Evolutionary conservation across 1,140 invertebrate species (phyloP), one percentile per base, ranked within the genome.

Genomic region (Dinothrombium tinctorium): DNA sequence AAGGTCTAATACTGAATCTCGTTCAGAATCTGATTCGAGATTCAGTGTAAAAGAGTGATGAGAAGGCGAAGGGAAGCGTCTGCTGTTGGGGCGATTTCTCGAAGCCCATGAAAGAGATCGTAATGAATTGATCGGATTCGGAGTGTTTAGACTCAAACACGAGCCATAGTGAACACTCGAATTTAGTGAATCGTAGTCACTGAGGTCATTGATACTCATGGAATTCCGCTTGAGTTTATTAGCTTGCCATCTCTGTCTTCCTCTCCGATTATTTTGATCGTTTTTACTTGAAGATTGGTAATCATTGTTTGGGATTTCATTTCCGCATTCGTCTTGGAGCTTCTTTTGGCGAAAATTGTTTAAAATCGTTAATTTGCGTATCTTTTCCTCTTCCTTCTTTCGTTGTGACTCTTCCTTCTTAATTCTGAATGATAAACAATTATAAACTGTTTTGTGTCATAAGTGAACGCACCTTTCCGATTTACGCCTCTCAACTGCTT

Each of bases 261-360:
- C n/a, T n/a, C n/a, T n/a, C n/a, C n/a, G n/a, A n/a, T n/a, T n/a
- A n/a, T n/a, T n/a, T n/a, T n/a, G n/a, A n/a, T n/a, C n/a, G n/a
- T n/a, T n/a, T n/a, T n/a, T n/a, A n/a, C 22, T 25, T 6, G 44
- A 12, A 12, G 31, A 33, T 14, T 35, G 14, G 8, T 35, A 15
- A 31, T 20, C 21, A 29, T 15, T 23, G 14, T 21, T 22, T 40
- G 3, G 28, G 23, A 20, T 14, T 40, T 46, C 25, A 19, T 42
- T 43, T 41, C 51, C 41, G 54, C 87, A 79, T 31, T 78, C 77
- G 63, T 89, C 82, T 59, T 87, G 80, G 40, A 81, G 72, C 61
- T 95, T 95, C 54, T 90, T 84, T 49, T 90, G 67, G 60, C 86
- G 82, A 62, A 94, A 83, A 56, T 87, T 76, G 56, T 90, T 82